Evolutionary conservation across 1,140 invertebrate species (phyloP), one percentile per base, ranked within the genome.

Genomic region (Drosophila elegans): DNA sequence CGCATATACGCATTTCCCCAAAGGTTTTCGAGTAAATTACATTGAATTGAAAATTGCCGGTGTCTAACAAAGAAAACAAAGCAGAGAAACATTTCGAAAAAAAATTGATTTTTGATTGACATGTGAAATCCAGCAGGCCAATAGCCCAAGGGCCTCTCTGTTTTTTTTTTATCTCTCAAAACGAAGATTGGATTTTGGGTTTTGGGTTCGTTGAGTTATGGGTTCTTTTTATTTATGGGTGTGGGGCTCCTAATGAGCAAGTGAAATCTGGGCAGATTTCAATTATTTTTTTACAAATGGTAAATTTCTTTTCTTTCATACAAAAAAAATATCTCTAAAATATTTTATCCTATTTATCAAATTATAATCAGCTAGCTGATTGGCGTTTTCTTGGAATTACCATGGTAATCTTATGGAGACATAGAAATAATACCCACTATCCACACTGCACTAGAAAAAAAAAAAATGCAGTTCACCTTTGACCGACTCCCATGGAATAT

Each of bases 21-120:
- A 46, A 39, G 27, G 25, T 12, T 49, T 16, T 49, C 12, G 36
- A 49, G 62, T 59, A 64, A 76, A 76, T 76, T 77, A 68, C 54
- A 55, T 68, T n/a, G 16, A 41, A 77, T 75, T 71, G 74, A 71
- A 78, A 78, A 71, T 78, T 76, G 34, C 71, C 48, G 16, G 34
- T 46, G 41, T 13, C 38, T 10, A 61, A 77, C 39, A 54, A 41
- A 49, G 54, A 74, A 76, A 81, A 81, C 64, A 46, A 71, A 73
- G 46, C 32, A 61, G 41, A 57, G 59, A 80, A 76, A n/a, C 34
- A 27, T 46, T 32, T 9, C n/a, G 44, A 66, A 66, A 69, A 71
- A 71, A 71, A 71, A 69, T 69, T 56, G 67, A 89, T 89, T 89
- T 88, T 88, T 88, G 84, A 88, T 88, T 88, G 84, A 88, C 84